phyloP scores from a whole-genome alignment of 2,888 invertebrate genomes.

The Branchellion lobata region DNA sequence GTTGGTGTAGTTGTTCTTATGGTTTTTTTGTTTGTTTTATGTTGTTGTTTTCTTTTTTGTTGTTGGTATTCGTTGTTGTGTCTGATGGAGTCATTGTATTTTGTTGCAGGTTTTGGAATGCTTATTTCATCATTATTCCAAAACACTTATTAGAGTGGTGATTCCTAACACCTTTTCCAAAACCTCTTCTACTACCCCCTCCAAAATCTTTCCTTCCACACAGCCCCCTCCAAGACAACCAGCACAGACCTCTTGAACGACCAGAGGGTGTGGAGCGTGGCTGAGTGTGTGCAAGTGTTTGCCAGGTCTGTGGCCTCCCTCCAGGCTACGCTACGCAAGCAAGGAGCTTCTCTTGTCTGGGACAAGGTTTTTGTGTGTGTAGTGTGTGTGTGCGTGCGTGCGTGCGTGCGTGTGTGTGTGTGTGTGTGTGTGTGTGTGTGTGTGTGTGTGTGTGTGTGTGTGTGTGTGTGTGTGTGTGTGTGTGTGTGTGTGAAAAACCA shows the following conservation, averaged over 20 bases:
- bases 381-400: slow-evolving; percentile 10
- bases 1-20: no score
- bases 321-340: slow-evolving; percentile 64
- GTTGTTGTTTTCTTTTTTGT: no score
- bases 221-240: no score
- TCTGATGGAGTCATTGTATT: no score
- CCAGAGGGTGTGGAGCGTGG: slow-evolving; percentile 77
- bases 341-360: slow-evolving; percentile 55
- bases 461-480: slow-evolving; percentile 38
- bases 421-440: slow-evolving; percentile 4
- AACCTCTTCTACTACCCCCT: no score
- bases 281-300: slow-evolving; percentile 72
- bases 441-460: slow-evolving; percentile 13
- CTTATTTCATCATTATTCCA: no score
- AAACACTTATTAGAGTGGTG: no score
- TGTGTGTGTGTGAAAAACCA: slow-evolving; percentile 28
- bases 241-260: slow-evolving; percentile 62
- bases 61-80: no score
- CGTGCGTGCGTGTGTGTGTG: not conserved
- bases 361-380: not conserved
- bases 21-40: no score
- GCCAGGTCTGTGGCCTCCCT: slow-evolving; percentile 71
- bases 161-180: no score
- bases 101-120: no score
- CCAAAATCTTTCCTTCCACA: no score